Conservation (phyloP, 2,888 invertebrate genomes). For the Galerucella pusilla region DNA sequence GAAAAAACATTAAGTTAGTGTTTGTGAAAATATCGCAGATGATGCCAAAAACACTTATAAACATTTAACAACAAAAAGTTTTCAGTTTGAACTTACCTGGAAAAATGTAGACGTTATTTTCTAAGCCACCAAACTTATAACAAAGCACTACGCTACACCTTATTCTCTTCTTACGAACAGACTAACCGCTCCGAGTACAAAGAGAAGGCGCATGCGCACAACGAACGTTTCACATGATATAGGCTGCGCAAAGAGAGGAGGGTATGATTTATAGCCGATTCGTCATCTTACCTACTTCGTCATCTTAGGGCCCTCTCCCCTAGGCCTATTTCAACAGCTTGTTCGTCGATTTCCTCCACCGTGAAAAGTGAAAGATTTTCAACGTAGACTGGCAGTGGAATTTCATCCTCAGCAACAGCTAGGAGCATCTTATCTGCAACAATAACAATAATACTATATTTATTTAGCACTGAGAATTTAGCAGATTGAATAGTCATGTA, state of each 20-base stretch:
- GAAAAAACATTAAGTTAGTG: neutral
- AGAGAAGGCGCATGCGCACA: neutral
- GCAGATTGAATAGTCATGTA: no score
- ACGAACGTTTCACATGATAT: neutral
- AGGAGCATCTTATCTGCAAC: no score
- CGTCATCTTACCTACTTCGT: no score
- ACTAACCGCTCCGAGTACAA: neutral
- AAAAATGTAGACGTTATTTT: conserved; percentile 2
- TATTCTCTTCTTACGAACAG: conserved; percentile 1
- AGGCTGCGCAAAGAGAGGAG: neutral
- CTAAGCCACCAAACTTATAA: neutral
- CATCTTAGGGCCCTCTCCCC: no score
- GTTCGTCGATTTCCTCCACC: no score
- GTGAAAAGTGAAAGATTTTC: no score
- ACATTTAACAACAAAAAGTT: conserved; percentile 1
- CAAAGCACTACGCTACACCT: neutral
- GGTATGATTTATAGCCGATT: no score
- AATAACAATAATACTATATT: no score
- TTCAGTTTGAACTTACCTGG: conserved; percentile 2
- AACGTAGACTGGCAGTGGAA: no score
- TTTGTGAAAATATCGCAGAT: conserved; percentile 1
- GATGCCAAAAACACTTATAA: conserved; percentile 2
- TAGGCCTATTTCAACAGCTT: no score
- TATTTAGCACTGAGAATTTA: no score
- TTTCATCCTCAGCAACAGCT: no score